Percentiles rank a stretch among this genome's conserved stretches.
phyloP scores from a whole-genome alignment of 2,888 invertebrate genomes.

The Hydrotaea cyrtoneurina region DNA sequence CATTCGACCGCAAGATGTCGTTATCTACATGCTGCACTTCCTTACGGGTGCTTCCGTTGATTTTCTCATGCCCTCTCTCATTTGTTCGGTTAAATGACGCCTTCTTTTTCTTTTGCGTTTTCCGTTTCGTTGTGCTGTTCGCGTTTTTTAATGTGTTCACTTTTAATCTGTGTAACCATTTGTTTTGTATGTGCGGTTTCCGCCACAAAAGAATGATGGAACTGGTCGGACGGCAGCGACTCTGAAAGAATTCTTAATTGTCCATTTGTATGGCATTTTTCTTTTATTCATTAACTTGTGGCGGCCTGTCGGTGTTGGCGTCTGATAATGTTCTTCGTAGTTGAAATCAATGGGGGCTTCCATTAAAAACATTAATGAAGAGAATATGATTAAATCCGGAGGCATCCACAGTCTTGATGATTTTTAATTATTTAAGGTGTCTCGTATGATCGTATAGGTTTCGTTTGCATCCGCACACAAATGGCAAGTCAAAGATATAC shows the following conservation, averaged over 20 bases:
- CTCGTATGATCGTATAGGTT: no score
- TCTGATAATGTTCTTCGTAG: not conserved
- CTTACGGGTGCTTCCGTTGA: constrained; percentile 38
- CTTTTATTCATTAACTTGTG: constrained; percentile 6
- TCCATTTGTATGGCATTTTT: constrained; percentile 26
- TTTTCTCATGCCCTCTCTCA: not conserved
- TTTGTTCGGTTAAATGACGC: constrained; percentile 8
- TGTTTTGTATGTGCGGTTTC: constrained; percentile 27
- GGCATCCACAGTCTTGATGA: not conserved
- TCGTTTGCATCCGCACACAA: no score
- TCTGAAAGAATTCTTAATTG: constrained; percentile 32
- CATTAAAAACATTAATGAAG: not conserved
- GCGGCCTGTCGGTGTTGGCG: not conserved
- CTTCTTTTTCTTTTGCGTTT: not conserved
- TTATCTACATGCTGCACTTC: constrained; percentile 60
- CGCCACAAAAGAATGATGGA: not conserved
- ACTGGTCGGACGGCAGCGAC: not conserved
- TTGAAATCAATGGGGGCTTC: not conserved
- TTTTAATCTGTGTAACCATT: constrained; percentile 24
- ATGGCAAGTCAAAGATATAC: no score
- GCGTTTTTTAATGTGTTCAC: constrained; percentile 9
- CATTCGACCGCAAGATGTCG: constrained; percentile 60
- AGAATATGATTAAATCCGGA: not conserved
- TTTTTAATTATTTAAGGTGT: no score
- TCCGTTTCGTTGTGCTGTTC: not conserved